Evolutionary conservation across 2,797 vertebrate species (phyloP).

Genomic region (Notoglanidium macrostoma): DNA sequence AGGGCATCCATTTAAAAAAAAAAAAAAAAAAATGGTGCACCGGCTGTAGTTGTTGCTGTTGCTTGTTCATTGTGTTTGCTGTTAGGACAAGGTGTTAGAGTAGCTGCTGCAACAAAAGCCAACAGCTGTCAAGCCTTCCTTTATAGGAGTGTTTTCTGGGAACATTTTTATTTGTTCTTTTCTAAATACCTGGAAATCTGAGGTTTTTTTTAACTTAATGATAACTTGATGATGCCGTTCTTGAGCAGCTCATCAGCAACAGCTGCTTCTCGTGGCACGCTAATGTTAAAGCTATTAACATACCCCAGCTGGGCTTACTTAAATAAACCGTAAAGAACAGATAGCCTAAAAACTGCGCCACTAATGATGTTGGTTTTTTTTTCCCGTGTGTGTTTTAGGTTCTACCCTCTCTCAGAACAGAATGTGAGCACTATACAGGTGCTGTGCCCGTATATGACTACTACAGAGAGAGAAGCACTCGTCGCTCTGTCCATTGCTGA

Average conservation of each 20-base stretch:
- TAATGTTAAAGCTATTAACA: neutral
- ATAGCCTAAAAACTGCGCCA: neutral
- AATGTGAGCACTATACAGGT: constrained; percentile 88
- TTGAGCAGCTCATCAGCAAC: neutral
- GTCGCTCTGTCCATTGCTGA: constrained; percentile 82
- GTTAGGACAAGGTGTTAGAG: neutral
- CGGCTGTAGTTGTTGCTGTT: neutral
- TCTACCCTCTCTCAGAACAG: constrained; percentile 85
- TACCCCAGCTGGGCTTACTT: neutral
- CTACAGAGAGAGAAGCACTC: constrained; percentile 82
- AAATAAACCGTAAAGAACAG: neutral
- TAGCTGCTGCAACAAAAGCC: neutral
- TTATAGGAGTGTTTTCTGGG: neutral
- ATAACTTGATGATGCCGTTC: neutral
- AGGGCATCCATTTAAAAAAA: neutral
- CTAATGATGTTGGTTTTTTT: neutral
- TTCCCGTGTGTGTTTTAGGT: constrained; percentile 68
- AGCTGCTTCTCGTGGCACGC: neutral
- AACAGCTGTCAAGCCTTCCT: neutral
- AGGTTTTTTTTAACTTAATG: neutral
- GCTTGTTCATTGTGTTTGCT: neutral
- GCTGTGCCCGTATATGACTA: constrained; percentile 80
- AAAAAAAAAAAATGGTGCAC: neutral
- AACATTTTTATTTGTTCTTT: neutral
- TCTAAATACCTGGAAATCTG: neutral